Evolutionary conservation across 2,113 vertebrate genomes (phyloP).

Genomic region (Nymphicus hollandicus): DNA sequence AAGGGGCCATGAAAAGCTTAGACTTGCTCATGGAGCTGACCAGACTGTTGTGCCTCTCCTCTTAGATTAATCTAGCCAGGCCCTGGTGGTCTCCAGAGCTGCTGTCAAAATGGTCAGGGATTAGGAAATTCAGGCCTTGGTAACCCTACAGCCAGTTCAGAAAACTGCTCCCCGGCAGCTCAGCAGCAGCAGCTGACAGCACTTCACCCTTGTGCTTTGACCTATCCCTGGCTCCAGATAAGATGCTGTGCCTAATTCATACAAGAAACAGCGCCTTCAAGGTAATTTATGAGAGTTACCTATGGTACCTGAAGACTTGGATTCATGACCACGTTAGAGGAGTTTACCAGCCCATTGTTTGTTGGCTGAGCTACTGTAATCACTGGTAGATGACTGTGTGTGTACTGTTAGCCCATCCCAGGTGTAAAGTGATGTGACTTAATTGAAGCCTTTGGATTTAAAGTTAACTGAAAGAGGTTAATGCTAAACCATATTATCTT

Average conservation of each 20-base stretch:
- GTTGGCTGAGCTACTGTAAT: neutral
- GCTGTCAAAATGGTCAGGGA: fast-evolving
- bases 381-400: neutral
- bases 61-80: neutral
- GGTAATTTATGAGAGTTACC: neutral
- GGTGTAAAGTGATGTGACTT: neutral
- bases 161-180: neutral
- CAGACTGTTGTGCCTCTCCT: neutral
- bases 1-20: neutral
- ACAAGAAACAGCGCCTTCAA: neutral
- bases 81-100: neutral
- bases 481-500: conserved; percentile 7
- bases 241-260: neutral
- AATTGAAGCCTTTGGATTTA: neutral
- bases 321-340: neutral
- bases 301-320: neutral
- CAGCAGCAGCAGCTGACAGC: fast-evolving
- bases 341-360: neutral
- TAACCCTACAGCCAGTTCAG: neutral
- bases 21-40: neutral
- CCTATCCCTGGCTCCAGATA: neutral
- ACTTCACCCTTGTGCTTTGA: fast-evolving
- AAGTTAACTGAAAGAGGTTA: conserved; percentile 39
- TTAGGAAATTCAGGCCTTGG: too few species aligned
- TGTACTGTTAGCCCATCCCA: neutral